Evolutionary conservation across 2,888 invertebrate species (phyloP).

Genomic region (Venusia cambrica): DNA sequence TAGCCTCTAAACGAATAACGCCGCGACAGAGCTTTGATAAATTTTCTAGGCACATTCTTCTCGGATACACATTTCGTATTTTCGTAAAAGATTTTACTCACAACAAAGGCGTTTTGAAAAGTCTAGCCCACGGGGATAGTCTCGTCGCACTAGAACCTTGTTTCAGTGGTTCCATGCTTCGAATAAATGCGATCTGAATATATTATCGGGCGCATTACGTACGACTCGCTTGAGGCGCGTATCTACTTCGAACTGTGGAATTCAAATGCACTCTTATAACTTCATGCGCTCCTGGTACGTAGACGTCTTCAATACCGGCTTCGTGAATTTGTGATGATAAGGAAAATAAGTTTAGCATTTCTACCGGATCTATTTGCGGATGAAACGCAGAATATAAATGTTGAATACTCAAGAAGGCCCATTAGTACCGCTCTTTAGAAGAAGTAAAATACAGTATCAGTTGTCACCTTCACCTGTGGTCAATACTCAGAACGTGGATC

Average conservation of each 20-base stretch:
- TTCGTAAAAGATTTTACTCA: constrained; percentile 30
- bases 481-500: too few species aligned
- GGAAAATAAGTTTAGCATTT: constrained; percentile 23
- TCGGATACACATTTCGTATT: constrained; percentile 27
- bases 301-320: constrained; percentile 22
- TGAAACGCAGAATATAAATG: too few species aligned
- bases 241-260: constrained; percentile 58
- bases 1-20: constrained; percentile 3
- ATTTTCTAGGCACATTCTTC: constrained; percentile 24
- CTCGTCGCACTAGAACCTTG: constrained; percentile 62
- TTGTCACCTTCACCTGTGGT: too few species aligned
- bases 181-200: constrained; percentile 76
- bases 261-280: constrained; percentile 60
- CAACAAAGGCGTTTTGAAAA: constrained; percentile 45
- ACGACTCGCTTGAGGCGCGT: constrained; percentile 68
- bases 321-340: constrained; percentile 16
- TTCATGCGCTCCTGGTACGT: constrained; percentile 51
- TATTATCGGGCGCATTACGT: constrained; percentile 74
- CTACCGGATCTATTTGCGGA: too few species aligned
- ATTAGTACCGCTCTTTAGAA: too few species aligned
- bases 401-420: too few species aligned
- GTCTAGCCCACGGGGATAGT: constrained; percentile 58
- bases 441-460: too few species aligned
- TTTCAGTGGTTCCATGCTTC: constrained; percentile 66
- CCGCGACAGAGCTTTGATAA: constrained; percentile 4